Conservation (phyloP, 2,797 vertebrate genomes). For the Manis pentadactyla region DNA sequence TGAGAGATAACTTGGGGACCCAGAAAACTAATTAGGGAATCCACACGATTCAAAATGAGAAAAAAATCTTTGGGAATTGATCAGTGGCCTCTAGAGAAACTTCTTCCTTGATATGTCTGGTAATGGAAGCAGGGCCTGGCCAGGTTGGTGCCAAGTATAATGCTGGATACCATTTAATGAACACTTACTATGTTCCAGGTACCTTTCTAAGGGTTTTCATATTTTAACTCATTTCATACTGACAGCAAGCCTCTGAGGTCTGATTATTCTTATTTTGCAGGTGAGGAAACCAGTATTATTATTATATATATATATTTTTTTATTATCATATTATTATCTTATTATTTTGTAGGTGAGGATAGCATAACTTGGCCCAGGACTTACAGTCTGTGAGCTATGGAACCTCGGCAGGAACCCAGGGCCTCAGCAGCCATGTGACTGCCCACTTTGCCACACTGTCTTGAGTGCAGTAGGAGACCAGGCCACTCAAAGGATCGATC, state of each 20-base stretch:
- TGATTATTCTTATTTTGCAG: background rate
- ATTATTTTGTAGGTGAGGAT: rapidly evolving
- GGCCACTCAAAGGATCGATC: background rate
- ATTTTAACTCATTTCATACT: background rate
- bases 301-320: too few relatives aligned
- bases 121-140: background rate
- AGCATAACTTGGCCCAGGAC: background rate
- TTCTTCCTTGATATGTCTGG: background rate
- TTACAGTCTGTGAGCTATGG: background rate
- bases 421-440: background rate
- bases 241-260: background rate
- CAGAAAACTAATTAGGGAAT: background rate
- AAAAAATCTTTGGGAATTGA: background rate
- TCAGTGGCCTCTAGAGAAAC: background rate
- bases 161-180: background rate
- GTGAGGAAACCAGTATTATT: background rate
- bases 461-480: rapidly evolving
- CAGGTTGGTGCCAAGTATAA: too few relatives aligned
- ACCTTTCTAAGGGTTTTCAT: background rate
- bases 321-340: background rate
- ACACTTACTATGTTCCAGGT: background rate
- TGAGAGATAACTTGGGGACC: background rate
- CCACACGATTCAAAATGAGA: background rate
- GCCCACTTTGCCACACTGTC: rapidly evolving
- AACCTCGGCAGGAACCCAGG: rapidly evolving